phyloP scores from a whole-genome alignment of 2,888 invertebrate species.

The Diplazon laetatorius region DNA sequence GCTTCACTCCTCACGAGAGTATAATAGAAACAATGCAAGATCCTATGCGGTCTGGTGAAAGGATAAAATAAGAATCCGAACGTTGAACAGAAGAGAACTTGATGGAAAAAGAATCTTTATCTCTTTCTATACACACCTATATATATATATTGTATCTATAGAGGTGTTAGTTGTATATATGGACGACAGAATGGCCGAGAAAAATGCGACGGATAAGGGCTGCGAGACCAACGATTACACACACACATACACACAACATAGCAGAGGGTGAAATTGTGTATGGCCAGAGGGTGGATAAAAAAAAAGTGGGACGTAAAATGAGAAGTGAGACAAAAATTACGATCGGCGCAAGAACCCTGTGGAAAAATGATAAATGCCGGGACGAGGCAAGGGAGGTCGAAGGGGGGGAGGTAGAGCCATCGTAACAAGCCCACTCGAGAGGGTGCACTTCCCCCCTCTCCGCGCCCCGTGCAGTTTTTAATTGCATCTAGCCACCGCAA shows the following conservation, averaged over 20 bases:
- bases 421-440: slow-evolving; percentile 79
- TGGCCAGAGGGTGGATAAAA: too few species aligned
- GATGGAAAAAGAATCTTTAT: too few species aligned
- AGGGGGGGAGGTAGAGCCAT: slow-evolving; percentile 71
- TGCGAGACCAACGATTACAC: slow-evolving; percentile 29
- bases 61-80: slow-evolving; percentile 54
- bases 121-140: background rate
- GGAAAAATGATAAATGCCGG: slow-evolving; percentile 80
- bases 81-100: slow-evolving; percentile 48
- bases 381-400: too few species aligned
- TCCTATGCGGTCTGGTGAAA: slow-evolving; percentile 62
- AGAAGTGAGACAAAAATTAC: slow-evolving; percentile 22
- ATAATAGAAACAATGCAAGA: slow-evolving; percentile 67
- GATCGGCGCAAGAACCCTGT: slow-evolving; percentile 67
- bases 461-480: too few species aligned
- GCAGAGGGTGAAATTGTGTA: too few species aligned
- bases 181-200: slow-evolving; percentile 19
- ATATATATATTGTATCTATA: background rate
- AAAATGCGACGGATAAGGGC: slow-evolving; percentile 31
- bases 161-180: slow-evolving; percentile 28
- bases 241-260: slow-evolving; percentile 1
- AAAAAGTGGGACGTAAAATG: slow-evolving; percentile 20
- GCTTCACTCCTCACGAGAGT: slow-evolving; percentile 24
- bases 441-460: too few species aligned
- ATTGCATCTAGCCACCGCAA: slow-evolving; percentile 67